Evolutionary conservation across 92 coral and sea anemone genomes (phyloP).

Genomic region (Porites cylindrica): DNA sequence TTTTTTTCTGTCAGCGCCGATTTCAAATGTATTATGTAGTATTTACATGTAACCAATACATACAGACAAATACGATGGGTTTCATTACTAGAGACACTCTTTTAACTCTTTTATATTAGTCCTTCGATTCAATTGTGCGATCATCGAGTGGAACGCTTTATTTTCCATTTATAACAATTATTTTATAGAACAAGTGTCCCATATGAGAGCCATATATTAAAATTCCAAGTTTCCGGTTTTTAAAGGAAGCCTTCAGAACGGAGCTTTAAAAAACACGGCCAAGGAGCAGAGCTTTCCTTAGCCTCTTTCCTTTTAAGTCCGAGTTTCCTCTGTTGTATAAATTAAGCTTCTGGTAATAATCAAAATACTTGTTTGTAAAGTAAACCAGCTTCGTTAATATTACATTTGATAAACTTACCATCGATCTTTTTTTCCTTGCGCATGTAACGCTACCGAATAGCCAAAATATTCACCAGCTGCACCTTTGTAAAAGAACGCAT

Average conservation of each 20-base stretch:
- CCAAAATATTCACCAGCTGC: constrained; percentile 80
- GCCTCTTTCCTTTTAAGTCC: neutral
- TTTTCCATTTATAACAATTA: too few relatives aligned
- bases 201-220: too few relatives aligned
- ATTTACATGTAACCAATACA: neutral
- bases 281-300: neutral
- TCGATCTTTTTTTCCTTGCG: constrained; percentile 26
- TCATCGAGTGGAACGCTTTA: neutral
- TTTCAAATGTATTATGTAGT: too few relatives aligned
- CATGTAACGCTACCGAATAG: constrained; percentile 74
- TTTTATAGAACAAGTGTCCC: too few relatives aligned
- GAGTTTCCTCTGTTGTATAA: neutral
- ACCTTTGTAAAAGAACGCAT: constrained; percentile 67
- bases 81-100: neutral
- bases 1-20: too few relatives aligned
- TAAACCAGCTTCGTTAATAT: too few relatives aligned
- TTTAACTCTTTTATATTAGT: too few relatives aligned
- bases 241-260: neutral
- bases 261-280: neutral
- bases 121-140: neutral
- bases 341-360: too few relatives aligned
- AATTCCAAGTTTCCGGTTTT: neutral
- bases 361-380: too few relatives aligned
- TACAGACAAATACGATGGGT: neutral
- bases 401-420: constrained; percentile 53